phyloP scores from a whole-genome alignment of 2,113 vertebrate genomes.

The Hemichromis elongatus region DNA sequence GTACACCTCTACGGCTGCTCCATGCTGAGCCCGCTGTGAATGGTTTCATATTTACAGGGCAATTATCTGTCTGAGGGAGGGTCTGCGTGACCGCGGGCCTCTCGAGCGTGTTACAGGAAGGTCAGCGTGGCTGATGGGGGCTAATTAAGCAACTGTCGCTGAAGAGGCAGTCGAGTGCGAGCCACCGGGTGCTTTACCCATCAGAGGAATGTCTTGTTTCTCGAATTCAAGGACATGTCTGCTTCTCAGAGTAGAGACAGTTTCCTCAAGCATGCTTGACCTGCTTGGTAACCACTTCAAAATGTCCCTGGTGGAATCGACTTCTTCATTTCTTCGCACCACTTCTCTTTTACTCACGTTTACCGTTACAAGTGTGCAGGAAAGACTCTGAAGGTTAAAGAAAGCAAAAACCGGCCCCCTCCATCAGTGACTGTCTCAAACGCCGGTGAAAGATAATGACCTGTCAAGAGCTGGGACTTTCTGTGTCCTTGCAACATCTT shows the following conservation, averaged over 20 bases:
- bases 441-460: background rate
- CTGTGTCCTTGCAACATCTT: background rate
- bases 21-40: background rate
- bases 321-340: background rate
- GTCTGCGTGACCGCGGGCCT: slow-evolving; percentile 15
- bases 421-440: background rate
- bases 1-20: background rate
- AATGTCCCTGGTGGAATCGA: background rate
- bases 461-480: background rate
- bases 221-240: background rate
- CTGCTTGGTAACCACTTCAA: background rate
- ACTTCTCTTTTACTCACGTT: background rate
- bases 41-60: slow-evolving; percentile 34
- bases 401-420: background rate
- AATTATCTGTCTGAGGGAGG: slow-evolving; percentile 35
- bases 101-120: slow-evolving; percentile 32
- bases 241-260: background rate
- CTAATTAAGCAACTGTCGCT: slow-evolving; percentile 50
- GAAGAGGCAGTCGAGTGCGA: slow-evolving; percentile 19
- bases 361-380: background rate
- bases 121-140: slow-evolving; percentile 39
- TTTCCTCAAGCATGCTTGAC: background rate
- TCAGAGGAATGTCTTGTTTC: slow-evolving; percentile 20
- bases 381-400: background rate
- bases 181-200: background rate